Percentiles rank a stretch among this genome's conserved stretches.
phyloP scores from a whole-genome alignment of 1,140 invertebrate species.

The Neodiprion virginianus region DNA sequence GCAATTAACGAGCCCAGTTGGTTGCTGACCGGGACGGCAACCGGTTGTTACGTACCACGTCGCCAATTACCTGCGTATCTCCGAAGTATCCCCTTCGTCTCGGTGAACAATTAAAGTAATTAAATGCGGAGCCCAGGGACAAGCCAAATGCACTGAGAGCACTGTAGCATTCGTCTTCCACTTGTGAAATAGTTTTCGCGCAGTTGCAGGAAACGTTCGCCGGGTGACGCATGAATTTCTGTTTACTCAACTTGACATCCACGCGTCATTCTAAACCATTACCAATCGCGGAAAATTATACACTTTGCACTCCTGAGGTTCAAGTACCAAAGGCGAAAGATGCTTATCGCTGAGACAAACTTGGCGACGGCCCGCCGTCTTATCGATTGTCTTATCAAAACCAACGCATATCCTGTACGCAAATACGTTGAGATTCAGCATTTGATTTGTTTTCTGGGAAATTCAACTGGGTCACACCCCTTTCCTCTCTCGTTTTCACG shows the following conservation, averaged over 20 bases:
- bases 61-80: constrained; percentile 6
- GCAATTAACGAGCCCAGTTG: constrained; percentile 5
- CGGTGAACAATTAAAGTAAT: constrained; percentile 22
- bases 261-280: not conserved
- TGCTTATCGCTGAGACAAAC: too few relatives aligned
- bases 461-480: too few relatives aligned
- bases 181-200: not conserved
- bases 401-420: too few relatives aligned
- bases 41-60: constrained; percentile 6
- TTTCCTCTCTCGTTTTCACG: too few relatives aligned
- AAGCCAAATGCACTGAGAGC: not conserved
- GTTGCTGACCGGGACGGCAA: not conserved
- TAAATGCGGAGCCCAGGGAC: constrained; percentile 4
- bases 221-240: not conserved
- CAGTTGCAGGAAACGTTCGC: not conserved
- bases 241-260: not conserved
- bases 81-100: constrained; percentile 16
- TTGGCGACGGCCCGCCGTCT: too few relatives aligned
- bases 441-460: too few relatives aligned
- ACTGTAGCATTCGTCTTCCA: not conserved
- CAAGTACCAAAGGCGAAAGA: too few relatives aligned
- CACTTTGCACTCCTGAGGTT: not conserved
- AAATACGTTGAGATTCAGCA: too few relatives aligned
- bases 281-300: not conserved
- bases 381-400: too few relatives aligned